Base-by-base conservation (phyloP, 2,113 vertebrate genomes). In the Myiagra hebetior region DNA sequence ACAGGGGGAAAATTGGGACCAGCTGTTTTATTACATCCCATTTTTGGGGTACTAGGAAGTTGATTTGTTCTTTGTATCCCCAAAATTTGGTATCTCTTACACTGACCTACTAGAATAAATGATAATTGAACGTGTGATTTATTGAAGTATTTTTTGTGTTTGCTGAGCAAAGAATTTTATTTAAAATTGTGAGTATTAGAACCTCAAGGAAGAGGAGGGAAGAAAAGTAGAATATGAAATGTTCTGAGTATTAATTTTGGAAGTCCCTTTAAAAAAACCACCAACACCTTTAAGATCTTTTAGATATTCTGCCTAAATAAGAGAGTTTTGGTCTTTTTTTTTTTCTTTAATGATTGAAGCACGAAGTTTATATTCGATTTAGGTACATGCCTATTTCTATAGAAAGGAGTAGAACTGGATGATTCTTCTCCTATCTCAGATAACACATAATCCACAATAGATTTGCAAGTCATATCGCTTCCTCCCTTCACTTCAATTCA, bases 11-110 rank as follows among this genome's bases (percentile, higher is more conserved):
- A 78, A 75, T 9, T 39, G 2, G 26, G 37, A 53, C 3, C 4
- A 56, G 30, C 6, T 26, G 27, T 52, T 86, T 74, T 47, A 30
- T n/a, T 44, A 17, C 7, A 3, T 80, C 21, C 12, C 3, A 60
- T 69, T 74, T 55, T 28, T 13, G 6, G 0, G 0, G 18, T 68
- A 44, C 16, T 77, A 33, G 15, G 7, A 59, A 53, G 13, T 9
- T 69, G 26, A 52, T 22, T 79, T 50, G 15, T 49, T 77, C 16
- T 74, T 73, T 55, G 7, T 70, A 69, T 50, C 13, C 28, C 33
- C 20, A 20, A 59, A 49, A 41, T 46, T 85, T 13, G 13, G 5
- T 72, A 15, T 73, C 28, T 57, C 11, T 75, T 75, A 59, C 20
- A 19, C 13, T 68, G 57, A 8, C 22, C 24, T 41, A 21, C 6